phyloP scores from a whole-genome alignment of 2,797 vertebrate genomes.

The Acrossocheilus wenchowensis region DNA sequence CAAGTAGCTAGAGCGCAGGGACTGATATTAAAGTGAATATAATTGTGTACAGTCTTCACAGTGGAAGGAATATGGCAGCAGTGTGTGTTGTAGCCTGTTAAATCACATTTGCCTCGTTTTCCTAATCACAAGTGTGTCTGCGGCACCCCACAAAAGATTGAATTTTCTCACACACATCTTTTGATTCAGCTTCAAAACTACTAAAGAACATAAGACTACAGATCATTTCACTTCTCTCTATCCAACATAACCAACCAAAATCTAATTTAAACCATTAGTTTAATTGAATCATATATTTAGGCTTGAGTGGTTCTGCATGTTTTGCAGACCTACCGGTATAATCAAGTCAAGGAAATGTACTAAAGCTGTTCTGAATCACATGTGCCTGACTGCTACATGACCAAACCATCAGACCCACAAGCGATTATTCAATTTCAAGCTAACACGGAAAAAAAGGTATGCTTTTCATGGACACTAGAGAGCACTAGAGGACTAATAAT shows the following conservation, averaged over 20 bases:
- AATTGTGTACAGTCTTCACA: background rate
- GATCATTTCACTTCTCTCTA: background rate
- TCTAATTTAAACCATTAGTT: conserved; percentile 46
- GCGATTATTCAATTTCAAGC: background rate
- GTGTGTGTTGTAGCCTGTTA: conserved; percentile 8
- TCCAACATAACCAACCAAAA: conserved; percentile 16
- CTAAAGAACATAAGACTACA: conserved; percentile 14
- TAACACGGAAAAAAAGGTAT: background rate
- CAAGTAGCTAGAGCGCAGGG: background rate
- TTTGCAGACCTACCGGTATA: background rate
- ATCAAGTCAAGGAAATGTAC: background rate
- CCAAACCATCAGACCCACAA: background rate
- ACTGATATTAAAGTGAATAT: background rate
- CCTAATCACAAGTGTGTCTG: background rate
- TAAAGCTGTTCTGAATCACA: background rate
- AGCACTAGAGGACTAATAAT: conserved; percentile 24
- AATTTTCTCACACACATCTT: conserved; percentile 33
- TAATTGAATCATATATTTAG: conserved; percentile 38
- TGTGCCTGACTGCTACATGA: background rate
- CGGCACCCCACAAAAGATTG: background rate
- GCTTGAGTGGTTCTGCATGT: background rate
- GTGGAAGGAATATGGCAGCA: background rate
- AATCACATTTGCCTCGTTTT: conserved; percentile 13
- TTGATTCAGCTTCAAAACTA: conserved; percentile 14
- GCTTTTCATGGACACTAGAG: conserved; percentile 46